Evolutionary conservation across 2,113 vertebrate species (phyloP), one percentile per base, ranked within the genome.

Genomic region (Rousettus leschenaultii): DNA sequence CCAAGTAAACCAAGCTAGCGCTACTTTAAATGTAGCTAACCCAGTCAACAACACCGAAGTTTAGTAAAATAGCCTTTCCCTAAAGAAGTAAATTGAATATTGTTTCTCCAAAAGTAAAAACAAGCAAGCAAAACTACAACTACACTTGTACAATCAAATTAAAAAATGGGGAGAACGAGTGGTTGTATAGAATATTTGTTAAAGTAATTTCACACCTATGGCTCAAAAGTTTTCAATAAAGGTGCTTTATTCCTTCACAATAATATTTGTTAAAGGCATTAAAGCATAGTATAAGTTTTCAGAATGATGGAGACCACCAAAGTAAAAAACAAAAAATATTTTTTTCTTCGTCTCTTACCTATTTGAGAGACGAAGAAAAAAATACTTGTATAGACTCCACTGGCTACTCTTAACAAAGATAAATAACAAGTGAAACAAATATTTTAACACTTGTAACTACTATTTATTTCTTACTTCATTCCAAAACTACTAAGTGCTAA

Each of bases 401-500:
- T 87, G 33, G n/a, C 21, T 90, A 57, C 40, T 71, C 65, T 75
- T 74, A 75, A 7, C 30, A 93, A 89, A 94, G 93, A 66, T 38
- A 79, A 79, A 73, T n/a, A 88, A 91, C 74, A 78, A 51, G 24
- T 86, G 65, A 95, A 95, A 88, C 5, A 88, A 95, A 63, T 91
- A 77, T 48, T 66, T 78, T 91, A 91, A 94, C 65, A 28, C 24
- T 71, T 94, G 30, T 7, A 33, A n/a, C 48, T 75, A 92, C 38
- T 84, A 80, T 80, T 86, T 87, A 43, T 55, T 68, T 89, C 75
- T 83, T 26, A 90, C 30, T 77, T 91, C 38, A 83, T 88, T 78
- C 38, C 16, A 78, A 96, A 96, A 87, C 14, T 53, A 91, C 35
- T 43, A 83, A 87, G 43, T 66, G 63, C 45, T 83, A 84, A 30